phyloP scores from a whole-genome alignment of 2,797 vertebrate species.

The Toxotes lorentzi region DNA sequence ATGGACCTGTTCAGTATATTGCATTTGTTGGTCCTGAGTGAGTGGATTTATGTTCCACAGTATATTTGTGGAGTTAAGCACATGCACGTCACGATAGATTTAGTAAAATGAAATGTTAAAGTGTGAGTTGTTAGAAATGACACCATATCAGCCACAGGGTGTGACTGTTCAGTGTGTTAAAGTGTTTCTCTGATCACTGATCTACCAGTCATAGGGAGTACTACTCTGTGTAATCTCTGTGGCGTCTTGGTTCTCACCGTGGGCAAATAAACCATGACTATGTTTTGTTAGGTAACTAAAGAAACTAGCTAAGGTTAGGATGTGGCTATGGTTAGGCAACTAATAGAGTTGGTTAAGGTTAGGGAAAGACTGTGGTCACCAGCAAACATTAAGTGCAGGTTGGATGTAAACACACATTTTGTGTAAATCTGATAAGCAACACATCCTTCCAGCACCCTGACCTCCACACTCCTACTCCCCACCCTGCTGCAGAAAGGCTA shows the following conservation, averaged over 20 bases:
- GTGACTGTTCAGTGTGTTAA: neutral
- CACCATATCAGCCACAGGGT: neutral
- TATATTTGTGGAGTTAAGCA: neutral
- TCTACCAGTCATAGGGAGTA: neutral
- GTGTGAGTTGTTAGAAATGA: neutral
- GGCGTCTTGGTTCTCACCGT: neutral
- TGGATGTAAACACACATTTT: neutral
- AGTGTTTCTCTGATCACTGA: neutral
- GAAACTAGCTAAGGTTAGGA: too few species aligned
- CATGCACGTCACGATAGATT: neutral
- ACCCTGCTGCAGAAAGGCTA: neutral
- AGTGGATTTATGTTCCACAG: constrained; percentile 9
- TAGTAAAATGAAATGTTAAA: neutral
- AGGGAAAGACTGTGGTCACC: neutral
- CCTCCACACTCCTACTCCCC: neutral
- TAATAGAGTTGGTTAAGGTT: neutral
- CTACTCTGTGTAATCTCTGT: neutral
- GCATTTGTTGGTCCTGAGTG: neutral
- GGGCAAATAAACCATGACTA: too few species aligned
- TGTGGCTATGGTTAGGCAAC: neutral
- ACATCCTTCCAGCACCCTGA: neutral
- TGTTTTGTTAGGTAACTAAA: neutral
- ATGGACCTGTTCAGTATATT: neutral
- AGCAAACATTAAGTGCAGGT: neutral
- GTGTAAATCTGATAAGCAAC: neutral